These are phyloP conservation scores for Alexandromys oeconomus DNA, from an alignment of 2,797 vertebrate species.

Conservation along the genomic window DNA sequence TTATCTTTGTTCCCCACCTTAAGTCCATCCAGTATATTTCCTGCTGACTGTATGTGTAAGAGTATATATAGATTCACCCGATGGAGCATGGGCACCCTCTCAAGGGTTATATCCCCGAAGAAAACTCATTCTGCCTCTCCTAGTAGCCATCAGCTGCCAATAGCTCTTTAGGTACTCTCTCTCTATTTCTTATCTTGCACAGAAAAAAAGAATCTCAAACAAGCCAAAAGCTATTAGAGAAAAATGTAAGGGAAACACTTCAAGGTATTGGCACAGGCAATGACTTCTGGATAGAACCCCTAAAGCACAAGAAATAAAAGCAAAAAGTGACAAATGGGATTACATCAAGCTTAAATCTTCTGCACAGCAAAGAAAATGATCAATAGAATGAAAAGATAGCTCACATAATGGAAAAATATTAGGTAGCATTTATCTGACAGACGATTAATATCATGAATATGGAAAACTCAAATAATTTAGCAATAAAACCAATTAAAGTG, in stretches of 20 bases:
- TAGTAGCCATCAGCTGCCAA: background rate
- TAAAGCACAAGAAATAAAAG: background rate
- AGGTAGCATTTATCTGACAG: background rate
- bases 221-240: constrained; percentile 30
- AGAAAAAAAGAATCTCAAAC: background rate
- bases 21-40: background rate
- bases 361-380: background rate
- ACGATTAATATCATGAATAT: background rate
- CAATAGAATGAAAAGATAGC: background rate
- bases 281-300: background rate
- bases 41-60: background rate
- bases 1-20: background rate
- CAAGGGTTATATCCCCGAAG: background rate
- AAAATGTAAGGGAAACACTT: background rate
- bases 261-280: constrained; percentile 1
- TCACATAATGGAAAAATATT: background rate
- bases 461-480: background rate
- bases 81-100: background rate
- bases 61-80: background rate
- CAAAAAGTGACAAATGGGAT: background rate
- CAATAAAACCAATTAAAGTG: background rate
- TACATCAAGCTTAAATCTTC: constrained; percentile 13
- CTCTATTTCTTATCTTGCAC: background rate
- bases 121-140: background rate
- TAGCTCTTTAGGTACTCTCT: background rate